phyloP scores from a whole-genome alignment of 30 jellyfish, hydroid and myxozoan species.

The Chironex yamaguchii region DNA sequence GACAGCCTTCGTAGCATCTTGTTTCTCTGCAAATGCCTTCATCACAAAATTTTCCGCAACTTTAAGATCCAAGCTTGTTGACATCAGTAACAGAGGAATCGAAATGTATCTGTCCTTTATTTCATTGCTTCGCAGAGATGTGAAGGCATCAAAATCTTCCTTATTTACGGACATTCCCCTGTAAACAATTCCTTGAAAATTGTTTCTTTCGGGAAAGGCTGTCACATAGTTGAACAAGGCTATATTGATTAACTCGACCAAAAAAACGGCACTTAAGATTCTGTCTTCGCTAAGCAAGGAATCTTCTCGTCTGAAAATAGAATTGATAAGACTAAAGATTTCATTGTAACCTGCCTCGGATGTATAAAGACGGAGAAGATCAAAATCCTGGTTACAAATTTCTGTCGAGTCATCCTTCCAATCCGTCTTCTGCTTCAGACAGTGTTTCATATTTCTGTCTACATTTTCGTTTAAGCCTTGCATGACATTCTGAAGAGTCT shows the following conservation, averaged over 20 bases:
- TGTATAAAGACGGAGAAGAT: constrained; percentile 67
- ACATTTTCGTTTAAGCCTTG: constrained; percentile 6
- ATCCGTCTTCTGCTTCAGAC: constrained; percentile 44
- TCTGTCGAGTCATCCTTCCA: constrained; percentile 88
- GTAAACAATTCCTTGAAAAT: constrained; percentile 81
- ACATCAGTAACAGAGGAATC: constrained; percentile 84
- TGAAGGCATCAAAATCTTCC: constrained; percentile 63
- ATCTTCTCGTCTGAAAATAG: constrained; percentile 75
- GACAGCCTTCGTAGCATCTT: constrained; percentile 27
- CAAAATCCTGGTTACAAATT: constrained; percentile 31
- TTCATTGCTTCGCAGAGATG: constrained; percentile 29
- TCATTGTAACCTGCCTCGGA: constrained; percentile 73
- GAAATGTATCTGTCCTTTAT: constrained; percentile 83
- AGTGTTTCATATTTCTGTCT: constrained; percentile 15
- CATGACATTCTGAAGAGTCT: constrained; percentile 35
- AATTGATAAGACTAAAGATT: constrained; percentile 66
- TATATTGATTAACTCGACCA: constrained; percentile 78
- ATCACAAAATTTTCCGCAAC: constrained; percentile 60
- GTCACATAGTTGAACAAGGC: constrained; percentile 77
- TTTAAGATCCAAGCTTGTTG: constrained; percentile 51
- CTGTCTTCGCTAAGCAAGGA: constrained; percentile 47
- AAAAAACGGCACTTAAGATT: constrained; percentile 74
- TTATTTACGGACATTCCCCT: constrained; percentile 75
- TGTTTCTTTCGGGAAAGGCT: constrained; percentile 44
- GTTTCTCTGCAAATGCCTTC: not conserved